phyloP scores from a whole-genome alignment of 2,888 invertebrate species.

The Hirtodrosophila histrioides region DNA sequence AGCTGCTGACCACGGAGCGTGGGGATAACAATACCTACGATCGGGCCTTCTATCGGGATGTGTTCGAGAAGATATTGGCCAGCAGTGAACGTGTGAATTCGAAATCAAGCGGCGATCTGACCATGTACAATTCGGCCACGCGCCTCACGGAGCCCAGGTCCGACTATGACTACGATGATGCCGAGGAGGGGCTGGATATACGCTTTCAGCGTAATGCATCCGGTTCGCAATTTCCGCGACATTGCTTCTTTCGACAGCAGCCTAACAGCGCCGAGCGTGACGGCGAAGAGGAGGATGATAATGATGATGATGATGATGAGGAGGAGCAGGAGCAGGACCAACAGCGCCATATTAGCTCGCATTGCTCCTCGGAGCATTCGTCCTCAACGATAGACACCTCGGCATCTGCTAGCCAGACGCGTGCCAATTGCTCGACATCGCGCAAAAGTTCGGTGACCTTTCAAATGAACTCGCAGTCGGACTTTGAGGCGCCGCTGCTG shows the following conservation, averaged over 20 bases:
- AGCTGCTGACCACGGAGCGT: constrained; percentile 30
- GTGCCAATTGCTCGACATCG: constrained; percentile 68
- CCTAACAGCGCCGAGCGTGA: constrained; percentile 7
- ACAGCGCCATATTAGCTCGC: constrained; percentile 40
- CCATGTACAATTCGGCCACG: constrained; percentile 81
- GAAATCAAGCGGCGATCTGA: constrained; percentile 84
- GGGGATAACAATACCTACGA: constrained; percentile 83
- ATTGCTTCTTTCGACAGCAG: constrained; percentile 83
- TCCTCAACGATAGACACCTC: constrained; percentile 58
- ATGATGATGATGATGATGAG: constrained; percentile 28
- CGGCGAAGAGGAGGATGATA: background rate
- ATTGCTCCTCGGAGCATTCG: constrained; percentile 78
- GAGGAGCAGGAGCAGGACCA: constrained; percentile 24
- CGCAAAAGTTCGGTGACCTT: constrained; percentile 84
- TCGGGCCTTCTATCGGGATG: constrained; percentile 83
- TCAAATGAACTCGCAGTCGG: constrained; percentile 58
- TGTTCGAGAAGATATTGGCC: constrained; percentile 78
- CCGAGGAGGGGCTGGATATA: constrained; percentile 34
- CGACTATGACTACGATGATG: constrained; percentile 31
- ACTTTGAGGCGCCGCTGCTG: constrained; percentile 43
- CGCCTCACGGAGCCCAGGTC: constrained; percentile 51
- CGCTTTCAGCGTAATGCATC: constrained; percentile 83
- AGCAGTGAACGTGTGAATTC: constrained; percentile 81
- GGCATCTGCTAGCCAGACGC: constrained; percentile 40
- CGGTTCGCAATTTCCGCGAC: constrained; percentile 83